These are phyloP conservation scores for Hemibates koningsi DNA, from an alignment of 2,113 vertebrate genomes.

Conservation along the genomic window DNA sequence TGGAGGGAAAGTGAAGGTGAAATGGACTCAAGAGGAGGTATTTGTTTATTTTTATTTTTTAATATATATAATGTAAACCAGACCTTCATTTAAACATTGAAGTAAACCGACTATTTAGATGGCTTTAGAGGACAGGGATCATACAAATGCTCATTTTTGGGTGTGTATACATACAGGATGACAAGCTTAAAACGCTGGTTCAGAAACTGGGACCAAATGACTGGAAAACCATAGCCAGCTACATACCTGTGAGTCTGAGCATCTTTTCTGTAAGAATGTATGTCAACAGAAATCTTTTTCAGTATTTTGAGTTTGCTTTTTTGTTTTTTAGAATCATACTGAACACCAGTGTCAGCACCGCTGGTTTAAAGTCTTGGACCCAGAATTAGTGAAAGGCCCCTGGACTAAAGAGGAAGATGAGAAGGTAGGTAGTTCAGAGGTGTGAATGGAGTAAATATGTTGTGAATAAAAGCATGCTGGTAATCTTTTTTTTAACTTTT, in stretches of 20 bases:
- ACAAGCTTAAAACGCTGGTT: conserved; percentile 83
- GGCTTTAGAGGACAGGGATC: not conserved
- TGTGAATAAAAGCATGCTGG: not conserved
- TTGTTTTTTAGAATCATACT: conserved; percentile 77
- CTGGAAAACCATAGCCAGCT: conserved; percentile 87
- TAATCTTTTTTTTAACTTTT: not conserved
- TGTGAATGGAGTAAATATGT: not conserved
- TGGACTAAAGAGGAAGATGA: conserved; percentile 99
- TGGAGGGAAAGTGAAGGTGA: conserved; percentile 83
- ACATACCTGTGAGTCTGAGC: conserved; percentile 80
- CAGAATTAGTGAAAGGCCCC: conserved; percentile 92
- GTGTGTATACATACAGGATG: conserved; percentile 77
- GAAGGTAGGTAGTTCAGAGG: conserved; percentile 69
- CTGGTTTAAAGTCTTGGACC: conserved; percentile 93
- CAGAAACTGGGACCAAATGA: conserved; percentile 82
- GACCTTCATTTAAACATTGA: not conserved
- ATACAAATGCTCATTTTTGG: not conserved
- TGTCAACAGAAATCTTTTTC: not conserved
- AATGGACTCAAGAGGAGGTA: conserved; percentile 93
- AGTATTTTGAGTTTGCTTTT: not conserved
- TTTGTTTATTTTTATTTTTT: not conserved
- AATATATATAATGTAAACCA: not conserved
- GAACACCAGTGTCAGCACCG: conserved; percentile 96
- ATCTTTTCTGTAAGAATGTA: not conserved
- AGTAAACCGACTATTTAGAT: not conserved